Evolutionary conservation across 2,888 invertebrate species (phyloP).

Genomic region (Andrena fulva): DNA sequence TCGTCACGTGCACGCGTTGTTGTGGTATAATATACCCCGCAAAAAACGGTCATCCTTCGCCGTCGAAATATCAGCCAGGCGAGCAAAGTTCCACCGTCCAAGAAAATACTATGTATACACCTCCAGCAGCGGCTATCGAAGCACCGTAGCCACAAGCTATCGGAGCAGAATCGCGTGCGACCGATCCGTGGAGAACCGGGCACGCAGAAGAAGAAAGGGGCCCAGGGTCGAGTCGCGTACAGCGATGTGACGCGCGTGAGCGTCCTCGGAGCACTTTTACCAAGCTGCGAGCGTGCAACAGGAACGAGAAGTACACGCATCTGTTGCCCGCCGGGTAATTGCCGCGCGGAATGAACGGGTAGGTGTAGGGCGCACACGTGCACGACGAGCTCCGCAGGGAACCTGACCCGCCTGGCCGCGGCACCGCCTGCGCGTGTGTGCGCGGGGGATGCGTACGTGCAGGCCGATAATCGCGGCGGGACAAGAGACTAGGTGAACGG

Average conservation of each 20-base stretch:
- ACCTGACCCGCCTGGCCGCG: conserved; percentile 20
- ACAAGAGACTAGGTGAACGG: conserved; percentile 52
- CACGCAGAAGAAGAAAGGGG: background rate
- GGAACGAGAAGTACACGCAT: conserved; percentile 57
- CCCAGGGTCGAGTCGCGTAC: background rate
- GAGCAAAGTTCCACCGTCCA: too few relatives aligned
- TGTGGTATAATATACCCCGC: too few relatives aligned
- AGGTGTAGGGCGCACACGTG: conserved; percentile 48
- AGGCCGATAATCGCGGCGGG: conserved; percentile 26
- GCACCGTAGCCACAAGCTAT: background rate
- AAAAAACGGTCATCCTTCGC: too few relatives aligned
- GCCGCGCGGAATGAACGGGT: conserved; percentile 34
- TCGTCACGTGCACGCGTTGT: background rate
- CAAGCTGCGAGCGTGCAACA: conserved; percentile 55
- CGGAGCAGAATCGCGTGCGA: conserved; percentile 10
- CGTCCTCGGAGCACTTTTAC: conserved; percentile 29
- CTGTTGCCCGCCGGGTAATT: conserved; percentile 67
- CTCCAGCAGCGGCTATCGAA: background rate
- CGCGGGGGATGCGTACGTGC: background rate
- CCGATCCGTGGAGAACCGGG: background rate
- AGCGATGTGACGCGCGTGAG: conserved; percentile 50
- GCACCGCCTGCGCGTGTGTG: background rate
- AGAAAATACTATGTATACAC: too few relatives aligned
- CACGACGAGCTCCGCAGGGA: conserved; percentile 42
- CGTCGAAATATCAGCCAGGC: too few relatives aligned